phyloP scores from a whole-genome alignment of 2,113 vertebrate genomes.

The Dasypus novemcinctus region DNA sequence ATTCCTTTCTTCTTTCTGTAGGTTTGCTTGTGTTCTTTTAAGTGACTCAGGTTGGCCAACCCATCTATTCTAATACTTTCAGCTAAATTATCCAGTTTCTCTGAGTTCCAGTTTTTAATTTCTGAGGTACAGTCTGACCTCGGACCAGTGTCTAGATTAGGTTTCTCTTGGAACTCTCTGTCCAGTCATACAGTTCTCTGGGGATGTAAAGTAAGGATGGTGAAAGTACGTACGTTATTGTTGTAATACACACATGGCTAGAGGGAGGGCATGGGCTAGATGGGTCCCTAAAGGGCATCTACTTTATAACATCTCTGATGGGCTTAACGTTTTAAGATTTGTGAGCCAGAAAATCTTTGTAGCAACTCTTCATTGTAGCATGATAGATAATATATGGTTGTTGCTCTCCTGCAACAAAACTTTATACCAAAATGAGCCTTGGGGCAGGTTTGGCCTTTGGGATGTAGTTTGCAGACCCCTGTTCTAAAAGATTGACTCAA shows the following conservation, averaged over 20 bases:
- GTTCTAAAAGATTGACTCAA: neutral
- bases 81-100: constrained; percentile 11
- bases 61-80: neutral
- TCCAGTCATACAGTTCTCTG: neutral
- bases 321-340: neutral
- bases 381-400: neutral
- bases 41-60: neutral
- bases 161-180: neutral
- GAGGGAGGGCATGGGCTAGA: neutral
- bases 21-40: neutral
- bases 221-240: neutral
- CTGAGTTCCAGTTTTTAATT: neutral
- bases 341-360: neutral
- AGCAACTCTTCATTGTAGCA: neutral
- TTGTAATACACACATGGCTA: neutral
- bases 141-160: neutral
- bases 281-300: neutral
- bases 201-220: neutral
- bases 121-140: neutral
- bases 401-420: neutral
- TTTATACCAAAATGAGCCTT: neutral
- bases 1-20: neutral
- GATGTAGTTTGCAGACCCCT: neutral
- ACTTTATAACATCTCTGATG: neutral
- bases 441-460: neutral